Evolutionary conservation across 2,888 invertebrate genomes (phyloP).

Genomic region (Microdon myrmicae): DNA sequence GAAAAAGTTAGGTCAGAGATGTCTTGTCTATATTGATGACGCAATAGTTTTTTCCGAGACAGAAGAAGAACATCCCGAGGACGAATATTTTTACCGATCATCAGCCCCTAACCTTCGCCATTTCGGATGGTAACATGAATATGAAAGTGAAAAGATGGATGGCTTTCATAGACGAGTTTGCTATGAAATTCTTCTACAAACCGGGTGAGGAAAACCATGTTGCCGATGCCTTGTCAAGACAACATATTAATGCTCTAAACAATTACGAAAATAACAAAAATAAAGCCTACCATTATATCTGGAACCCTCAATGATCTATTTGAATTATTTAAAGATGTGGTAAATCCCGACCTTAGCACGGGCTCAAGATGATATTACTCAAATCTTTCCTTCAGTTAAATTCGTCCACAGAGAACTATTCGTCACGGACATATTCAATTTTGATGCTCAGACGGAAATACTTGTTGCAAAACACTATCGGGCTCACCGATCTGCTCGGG

Average conservation of each 20-base stretch:
- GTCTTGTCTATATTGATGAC: conserved; percentile 15
- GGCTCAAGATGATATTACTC: background rate
- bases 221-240: conserved; percentile 40
- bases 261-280: conserved; percentile 6
- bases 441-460: conserved; percentile 35
- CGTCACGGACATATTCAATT: conserved; percentile 35
- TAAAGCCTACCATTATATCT: conserved; percentile 4
- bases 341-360: too few species aligned
- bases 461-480: conserved; percentile 16
- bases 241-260: conserved; percentile 14
- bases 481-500: conserved; percentile 13
- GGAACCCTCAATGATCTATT: conserved; percentile 1
- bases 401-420: conserved; percentile 26
- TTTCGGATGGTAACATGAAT: conserved; percentile 47
- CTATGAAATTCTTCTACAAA: conserved; percentile 32
- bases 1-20: conserved; percentile 1
- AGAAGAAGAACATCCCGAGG: conserved; percentile 16
- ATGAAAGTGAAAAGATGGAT: conserved; percentile 39
- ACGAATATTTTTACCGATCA: conserved; percentile 35
- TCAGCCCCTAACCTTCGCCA: conserved; percentile 50
- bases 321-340: conserved; percentile 3
- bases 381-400: conserved; percentile 31
- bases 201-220: conserved; percentile 39
- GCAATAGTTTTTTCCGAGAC: conserved; percentile 11
- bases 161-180: conserved; percentile 40